Percentiles rank a stretch among this genome's conserved stretches.
Conservation (phyloP, 2,888 invertebrate genomes). For the Papilio gigon region DNA sequence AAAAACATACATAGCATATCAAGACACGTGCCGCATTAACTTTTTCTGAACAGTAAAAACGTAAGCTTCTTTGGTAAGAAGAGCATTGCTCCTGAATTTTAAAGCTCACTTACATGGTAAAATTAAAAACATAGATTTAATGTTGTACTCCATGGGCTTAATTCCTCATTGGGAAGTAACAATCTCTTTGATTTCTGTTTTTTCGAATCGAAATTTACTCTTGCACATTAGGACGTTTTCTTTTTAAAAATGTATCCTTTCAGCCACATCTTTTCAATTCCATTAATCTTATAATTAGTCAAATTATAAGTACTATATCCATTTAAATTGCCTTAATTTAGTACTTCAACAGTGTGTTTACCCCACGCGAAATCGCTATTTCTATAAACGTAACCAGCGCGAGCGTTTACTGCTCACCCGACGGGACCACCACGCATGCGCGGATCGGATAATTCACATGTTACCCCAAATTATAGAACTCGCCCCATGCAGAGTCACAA, state of each 20-base stretch:
- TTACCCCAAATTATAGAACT: constrained; percentile 73
- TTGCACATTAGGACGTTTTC: too few relatives aligned
- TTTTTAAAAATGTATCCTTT: too few relatives aligned
- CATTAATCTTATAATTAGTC: too few relatives aligned
- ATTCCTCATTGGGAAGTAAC: background rate
- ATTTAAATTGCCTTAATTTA: background rate
- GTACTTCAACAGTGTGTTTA: constrained; percentile 42
- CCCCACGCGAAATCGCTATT: constrained; percentile 73
- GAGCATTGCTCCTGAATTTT: background rate
- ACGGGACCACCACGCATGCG: constrained; percentile 80
- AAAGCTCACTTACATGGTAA: too few relatives aligned
- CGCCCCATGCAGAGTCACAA: constrained; percentile 75
- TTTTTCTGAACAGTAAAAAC: background rate
- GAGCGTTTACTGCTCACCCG: constrained; percentile 65
- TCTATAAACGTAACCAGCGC: constrained; percentile 57
- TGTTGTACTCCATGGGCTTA: background rate
- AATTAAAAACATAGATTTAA: too few relatives aligned
- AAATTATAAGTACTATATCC: background rate
- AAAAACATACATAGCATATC: background rate
- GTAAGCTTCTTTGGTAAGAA: background rate
- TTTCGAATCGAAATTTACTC: background rate
- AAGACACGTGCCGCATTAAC: constrained; percentile 16
- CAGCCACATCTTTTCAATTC: too few relatives aligned
- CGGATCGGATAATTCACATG: constrained; percentile 75
- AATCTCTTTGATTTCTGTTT: background rate